Evolutionary conservation across 2,113 vertebrate species (phyloP).

Genomic region (Aldabrachelys gigantea): DNA sequence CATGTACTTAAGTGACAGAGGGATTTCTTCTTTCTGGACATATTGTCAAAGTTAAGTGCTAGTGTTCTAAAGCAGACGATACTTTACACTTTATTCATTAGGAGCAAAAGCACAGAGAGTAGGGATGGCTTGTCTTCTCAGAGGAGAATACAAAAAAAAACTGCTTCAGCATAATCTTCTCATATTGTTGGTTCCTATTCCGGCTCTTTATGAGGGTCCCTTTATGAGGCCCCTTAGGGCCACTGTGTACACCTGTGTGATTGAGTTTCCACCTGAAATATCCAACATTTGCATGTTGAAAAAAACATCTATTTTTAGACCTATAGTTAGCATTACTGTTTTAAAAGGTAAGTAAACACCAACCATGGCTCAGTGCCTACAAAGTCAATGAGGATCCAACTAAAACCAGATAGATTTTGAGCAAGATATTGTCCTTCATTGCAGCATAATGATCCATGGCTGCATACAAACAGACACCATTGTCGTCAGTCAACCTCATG

Average conservation of each 20-base stretch:
- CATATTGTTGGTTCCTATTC: background rate
- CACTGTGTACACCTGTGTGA: accelerated
- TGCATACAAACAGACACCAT: background rate
- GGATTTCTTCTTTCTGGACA: background rate
- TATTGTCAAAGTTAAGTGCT: background rate
- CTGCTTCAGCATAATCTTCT: background rate
- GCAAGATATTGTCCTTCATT: background rate
- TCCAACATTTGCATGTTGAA: background rate
- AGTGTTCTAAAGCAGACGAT: slow-evolving; percentile 2
- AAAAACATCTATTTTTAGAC: slow-evolving; percentile 35
- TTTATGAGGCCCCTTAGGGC: background rate
- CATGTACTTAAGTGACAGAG: background rate
- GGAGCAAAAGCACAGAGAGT: background rate
- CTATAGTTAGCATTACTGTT: background rate
- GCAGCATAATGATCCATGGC: background rate
- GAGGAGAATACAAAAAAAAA: background rate
- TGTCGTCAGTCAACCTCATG: background rate
- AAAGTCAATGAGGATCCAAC: background rate
- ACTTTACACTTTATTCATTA: background rate
- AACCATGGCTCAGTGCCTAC: background rate
- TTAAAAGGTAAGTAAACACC: slow-evolving; percentile 40
- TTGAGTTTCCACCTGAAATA: accelerated
- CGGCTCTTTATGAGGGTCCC: background rate
- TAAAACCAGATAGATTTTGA: slow-evolving; percentile 5
- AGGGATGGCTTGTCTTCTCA: background rate